Percentiles rank a stretch among this genome's conserved stretches.
Conservation (phyloP, 2,888 invertebrate species). For the Tiliacea citrago region DNA sequence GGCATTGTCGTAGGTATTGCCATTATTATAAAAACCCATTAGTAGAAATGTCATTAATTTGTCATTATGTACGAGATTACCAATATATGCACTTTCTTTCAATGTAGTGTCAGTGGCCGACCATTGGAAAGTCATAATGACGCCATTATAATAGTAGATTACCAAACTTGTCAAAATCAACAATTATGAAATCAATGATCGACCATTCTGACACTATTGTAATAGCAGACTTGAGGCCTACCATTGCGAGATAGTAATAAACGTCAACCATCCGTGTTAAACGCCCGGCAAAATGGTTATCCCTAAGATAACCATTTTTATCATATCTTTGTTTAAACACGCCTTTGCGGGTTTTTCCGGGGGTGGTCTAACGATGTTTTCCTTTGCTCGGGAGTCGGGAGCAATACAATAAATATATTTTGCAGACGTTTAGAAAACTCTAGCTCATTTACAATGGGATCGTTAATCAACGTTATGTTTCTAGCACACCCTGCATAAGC, state of each 20-base stretch:
- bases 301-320: slow-evolving; percentile 64
- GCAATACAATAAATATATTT: slow-evolving; percentile 59
- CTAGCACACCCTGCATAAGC: slow-evolving; percentile 7
- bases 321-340: slow-evolving; percentile 65
- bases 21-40: too few species aligned
- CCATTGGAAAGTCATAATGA: too few species aligned
- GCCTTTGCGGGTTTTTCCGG: slow-evolving; percentile 54
- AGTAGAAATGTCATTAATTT: too few species aligned
- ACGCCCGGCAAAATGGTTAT: slow-evolving; percentile 47
- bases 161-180: too few species aligned
- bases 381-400: slow-evolving; percentile 35
- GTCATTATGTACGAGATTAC: too few species aligned
- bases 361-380: slow-evolving; percentile 59
- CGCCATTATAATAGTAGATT: too few species aligned
- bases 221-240: too few species aligned
- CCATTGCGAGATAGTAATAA: slow-evolving; percentile 47
- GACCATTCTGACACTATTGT: too few species aligned
- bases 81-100: too few species aligned
- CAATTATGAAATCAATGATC: too few species aligned
- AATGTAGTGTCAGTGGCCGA: too few species aligned
- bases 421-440: slow-evolving; percentile 50
- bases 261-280: slow-evolving; percentile 57
- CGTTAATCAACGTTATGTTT: slow-evolving; percentile 46
- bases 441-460: slow-evolving; percentile 42
- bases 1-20: too few species aligned